These are phyloP conservation scores for Mus spicilegus DNA, from an alignment of 2,113 vertebrate genomes.

Conservation along the genomic window DNA sequence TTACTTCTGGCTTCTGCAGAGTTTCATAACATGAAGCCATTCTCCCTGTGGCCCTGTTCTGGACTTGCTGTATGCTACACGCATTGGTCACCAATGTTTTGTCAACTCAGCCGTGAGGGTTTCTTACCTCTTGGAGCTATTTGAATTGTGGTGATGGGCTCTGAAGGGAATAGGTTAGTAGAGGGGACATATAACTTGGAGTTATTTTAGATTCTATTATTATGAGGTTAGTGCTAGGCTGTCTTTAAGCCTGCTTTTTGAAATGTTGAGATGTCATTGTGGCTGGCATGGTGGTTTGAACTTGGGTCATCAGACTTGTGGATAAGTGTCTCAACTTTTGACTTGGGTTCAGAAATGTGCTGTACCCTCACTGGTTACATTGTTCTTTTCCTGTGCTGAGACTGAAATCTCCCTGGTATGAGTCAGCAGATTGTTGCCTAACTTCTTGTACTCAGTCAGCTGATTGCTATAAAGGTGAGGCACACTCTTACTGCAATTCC, in stretches of 20 bases:
- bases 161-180: background rate
- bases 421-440: background rate
- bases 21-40: background rate
- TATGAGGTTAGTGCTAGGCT: background rate
- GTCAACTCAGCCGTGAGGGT: background rate
- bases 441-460: no score
- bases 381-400: background rate
- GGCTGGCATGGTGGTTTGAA: background rate
- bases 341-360: background rate
- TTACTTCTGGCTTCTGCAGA: background rate
- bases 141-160: background rate
- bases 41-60: accelerated
- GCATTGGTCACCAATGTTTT: accelerated
- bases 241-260: background rate
- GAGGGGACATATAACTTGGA: background rate
- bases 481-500: background rate
- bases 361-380: background rate
- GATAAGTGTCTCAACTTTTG: background rate
- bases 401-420: background rate
- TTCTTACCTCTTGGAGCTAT: background rate
- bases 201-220: background rate
- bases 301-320: background rate
- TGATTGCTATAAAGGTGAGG: background rate
- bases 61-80: background rate
- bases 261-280: background rate